Conservation (phyloP, 1,140 invertebrate genomes). For the Drosophila subpulchrella region DNA sequence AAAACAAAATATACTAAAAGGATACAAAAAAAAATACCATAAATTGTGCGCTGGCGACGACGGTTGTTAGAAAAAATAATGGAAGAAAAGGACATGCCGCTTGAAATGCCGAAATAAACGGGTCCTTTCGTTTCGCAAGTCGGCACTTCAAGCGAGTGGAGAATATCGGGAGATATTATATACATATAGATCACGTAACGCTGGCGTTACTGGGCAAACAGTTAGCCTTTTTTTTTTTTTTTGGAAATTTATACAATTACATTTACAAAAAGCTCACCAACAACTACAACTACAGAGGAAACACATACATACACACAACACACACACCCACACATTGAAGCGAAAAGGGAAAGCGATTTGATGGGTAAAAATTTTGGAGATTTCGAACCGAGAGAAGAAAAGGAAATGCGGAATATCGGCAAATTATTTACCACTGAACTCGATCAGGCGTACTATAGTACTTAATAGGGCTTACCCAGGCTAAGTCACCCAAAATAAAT, state of each 20-base stretch:
- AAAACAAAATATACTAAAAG: constrained; percentile 25
- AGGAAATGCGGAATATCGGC: constrained; percentile 10
- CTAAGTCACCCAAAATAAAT: constrained; percentile 5
- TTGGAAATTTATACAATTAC: constrained; percentile 44
- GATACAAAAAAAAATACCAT: constrained; percentile 30
- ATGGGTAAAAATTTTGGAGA: not conserved
- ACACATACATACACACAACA: constrained; percentile 14
- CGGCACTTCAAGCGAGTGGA: constrained; percentile 26
- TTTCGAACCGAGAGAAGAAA: constrained; percentile 4
- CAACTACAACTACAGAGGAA: constrained; percentile 13
- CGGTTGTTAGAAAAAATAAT: constrained; percentile 51
- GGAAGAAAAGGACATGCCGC: constrained; percentile 24
- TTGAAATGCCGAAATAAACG: constrained; percentile 17
- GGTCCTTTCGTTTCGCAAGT: not conserved
- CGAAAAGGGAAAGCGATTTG: constrained; percentile 16
- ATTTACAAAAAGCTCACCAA: constrained; percentile 16
- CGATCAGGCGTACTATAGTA: constrained; percentile 30
- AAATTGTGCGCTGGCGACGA: constrained; percentile 67
- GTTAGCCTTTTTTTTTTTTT: constrained; percentile 47
- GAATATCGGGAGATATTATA: constrained; percentile 45
- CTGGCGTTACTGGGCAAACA: constrained; percentile 55
- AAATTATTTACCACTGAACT: constrained; percentile 37
- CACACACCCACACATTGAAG: constrained; percentile 16
- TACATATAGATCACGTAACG: constrained; percentile 53
- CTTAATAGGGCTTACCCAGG: constrained; percentile 14